A percentile compares a stretch with the other conserved stretches of the same genome.
Evolutionary conservation across 2,113 vertebrate species (phyloP).

Genomic region (Mobula hypostoma): DNA sequence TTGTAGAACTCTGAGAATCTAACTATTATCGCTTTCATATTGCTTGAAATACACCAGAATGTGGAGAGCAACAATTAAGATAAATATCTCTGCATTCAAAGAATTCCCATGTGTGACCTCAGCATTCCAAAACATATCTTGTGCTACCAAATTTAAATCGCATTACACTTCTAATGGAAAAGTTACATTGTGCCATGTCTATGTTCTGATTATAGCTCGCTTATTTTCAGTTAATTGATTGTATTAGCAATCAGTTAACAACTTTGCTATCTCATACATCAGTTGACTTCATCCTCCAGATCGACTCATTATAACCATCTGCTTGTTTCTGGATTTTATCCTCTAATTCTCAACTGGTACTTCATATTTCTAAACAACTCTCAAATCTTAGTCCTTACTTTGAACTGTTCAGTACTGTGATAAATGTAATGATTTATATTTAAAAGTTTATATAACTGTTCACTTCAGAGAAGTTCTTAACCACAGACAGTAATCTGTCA

Average conservation of each 20-base stretch:
- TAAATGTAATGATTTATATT: not conserved
- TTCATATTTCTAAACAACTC: not conserved
- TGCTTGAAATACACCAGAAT: constrained; percentile 13
- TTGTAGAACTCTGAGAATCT: constrained; percentile 11
- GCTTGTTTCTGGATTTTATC: not conserved
- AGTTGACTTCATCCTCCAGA: not conserved
- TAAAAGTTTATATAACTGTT: not conserved
- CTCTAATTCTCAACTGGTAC: not conserved
- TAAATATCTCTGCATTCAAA: constrained; percentile 11
- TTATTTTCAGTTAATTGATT: not conserved
- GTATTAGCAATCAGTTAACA: not conserved
- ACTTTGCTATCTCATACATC: not conserved
- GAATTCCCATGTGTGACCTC: not conserved
- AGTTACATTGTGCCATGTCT: not conserved
- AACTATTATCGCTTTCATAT: not conserved
- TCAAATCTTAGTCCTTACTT: not conserved
- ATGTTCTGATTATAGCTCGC: not conserved
- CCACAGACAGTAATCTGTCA: constrained; percentile 46
- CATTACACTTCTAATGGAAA: constrained; percentile 11
- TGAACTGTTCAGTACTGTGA: not conserved
- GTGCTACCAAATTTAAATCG: constrained; percentile 21
- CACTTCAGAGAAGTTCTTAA: constrained; percentile 46
- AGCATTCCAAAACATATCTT: constrained; percentile 10
- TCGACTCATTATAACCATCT: not conserved
- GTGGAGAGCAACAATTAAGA: constrained; percentile 18